Evolutionary conservation across 1,140 invertebrate genomes (phyloP).

Genomic region (Anagrus nilaparvatae): DNA sequence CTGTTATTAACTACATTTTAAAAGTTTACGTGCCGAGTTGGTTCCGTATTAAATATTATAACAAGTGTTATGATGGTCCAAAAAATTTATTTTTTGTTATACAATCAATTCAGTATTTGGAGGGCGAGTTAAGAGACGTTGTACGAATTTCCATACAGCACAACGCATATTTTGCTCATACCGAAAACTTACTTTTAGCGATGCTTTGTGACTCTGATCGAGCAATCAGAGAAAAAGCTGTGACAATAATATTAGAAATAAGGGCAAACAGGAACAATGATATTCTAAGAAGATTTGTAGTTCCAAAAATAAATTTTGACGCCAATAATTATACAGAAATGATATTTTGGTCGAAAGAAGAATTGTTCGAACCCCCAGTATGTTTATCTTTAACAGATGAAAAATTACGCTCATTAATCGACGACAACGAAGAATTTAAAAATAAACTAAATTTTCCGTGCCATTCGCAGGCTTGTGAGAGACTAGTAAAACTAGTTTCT

Average conservation of each 20-base stretch:
- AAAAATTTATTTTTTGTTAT: conserved; percentile 19
- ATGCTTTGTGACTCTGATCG: conserved; percentile 23
- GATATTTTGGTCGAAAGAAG: too few relatives aligned
- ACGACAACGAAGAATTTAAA: too few relatives aligned
- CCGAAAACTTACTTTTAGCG: conserved; percentile 29
- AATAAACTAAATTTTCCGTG: too few relatives aligned
- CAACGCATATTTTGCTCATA: conserved; percentile 24
- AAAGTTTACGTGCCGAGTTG: conserved; percentile 29
- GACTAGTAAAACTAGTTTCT: too few relatives aligned
- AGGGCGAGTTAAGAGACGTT: conserved; percentile 12
- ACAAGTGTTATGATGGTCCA: conserved; percentile 22
- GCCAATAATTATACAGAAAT: conserved; percentile 7
- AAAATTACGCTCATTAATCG: too few relatives aligned
- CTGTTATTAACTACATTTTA: conserved; percentile 20
- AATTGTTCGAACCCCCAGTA: too few relatives aligned
- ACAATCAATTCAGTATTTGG: conserved; percentile 15
- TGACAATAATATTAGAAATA: conserved; percentile 1
- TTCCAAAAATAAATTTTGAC: conserved; percentile 10
- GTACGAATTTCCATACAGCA: conserved; percentile 20
- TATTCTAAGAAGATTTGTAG: conserved; percentile 4
- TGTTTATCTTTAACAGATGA: too few relatives aligned
- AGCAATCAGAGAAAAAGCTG: conserved; percentile 7
- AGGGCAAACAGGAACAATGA: background rate
- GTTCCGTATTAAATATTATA: conserved; percentile 26
- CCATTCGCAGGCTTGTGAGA: too few relatives aligned